phyloP scores from a whole-genome alignment of 2,113 vertebrate genomes.

The Alligator mississippiensis region DNA sequence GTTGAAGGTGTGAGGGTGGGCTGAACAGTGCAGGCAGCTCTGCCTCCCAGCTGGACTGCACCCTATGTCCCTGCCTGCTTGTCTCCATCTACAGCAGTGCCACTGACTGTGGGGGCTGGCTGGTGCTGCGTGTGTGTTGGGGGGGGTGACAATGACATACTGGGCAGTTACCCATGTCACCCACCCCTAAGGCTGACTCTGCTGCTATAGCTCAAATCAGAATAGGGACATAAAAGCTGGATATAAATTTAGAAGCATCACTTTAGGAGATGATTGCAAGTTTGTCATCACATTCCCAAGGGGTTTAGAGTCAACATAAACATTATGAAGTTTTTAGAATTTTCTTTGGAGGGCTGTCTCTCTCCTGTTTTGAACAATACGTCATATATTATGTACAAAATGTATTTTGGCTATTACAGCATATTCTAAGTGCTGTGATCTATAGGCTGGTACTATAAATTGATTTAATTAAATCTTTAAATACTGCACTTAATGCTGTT shows the following conservation, averaged over 20 bases:
- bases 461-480: background rate
- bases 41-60: no score
- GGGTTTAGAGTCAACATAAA: background rate
- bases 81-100: no score
- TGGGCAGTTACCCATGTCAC: no score
- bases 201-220: background rate
- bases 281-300: background rate
- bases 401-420: background rate
- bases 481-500: background rate
- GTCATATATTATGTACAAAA: background rate
- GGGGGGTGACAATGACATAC: no score
- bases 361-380: background rate
- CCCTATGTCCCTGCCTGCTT: no score
- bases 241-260: background rate
- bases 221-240: background rate
- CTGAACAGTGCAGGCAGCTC: no score
- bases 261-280: background rate
- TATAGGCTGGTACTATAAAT: background rate
- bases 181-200: background rate
- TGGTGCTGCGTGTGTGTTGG: no score
- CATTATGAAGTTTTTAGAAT: background rate
- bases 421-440: background rate
- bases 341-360: background rate
- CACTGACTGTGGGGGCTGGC: no score
- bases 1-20: no score